Conservation (phyloP, 2,113 vertebrate genomes). For the Perognathus longimembris region DNA sequence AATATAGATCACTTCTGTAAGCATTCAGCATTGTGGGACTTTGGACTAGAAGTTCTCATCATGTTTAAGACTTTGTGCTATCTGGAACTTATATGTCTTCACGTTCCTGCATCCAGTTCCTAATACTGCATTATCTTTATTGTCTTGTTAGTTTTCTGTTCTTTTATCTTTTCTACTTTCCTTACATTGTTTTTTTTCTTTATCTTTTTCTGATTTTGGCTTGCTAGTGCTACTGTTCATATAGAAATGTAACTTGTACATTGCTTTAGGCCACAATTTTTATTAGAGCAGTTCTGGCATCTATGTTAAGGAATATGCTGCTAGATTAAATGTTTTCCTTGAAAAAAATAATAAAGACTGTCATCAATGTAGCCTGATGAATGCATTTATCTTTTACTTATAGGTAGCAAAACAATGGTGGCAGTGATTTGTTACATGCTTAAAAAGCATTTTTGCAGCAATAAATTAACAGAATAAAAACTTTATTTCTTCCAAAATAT, state of each 20-base stretch:
- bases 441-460: not conserved
- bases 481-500: not conserved
- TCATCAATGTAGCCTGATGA: not conserved
- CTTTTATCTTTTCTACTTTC: not conserved
- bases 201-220: not conserved
- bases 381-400: not conserved
- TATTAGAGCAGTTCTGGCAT: not conserved
- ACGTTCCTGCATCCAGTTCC: not conserved
- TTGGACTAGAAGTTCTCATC: not conserved
- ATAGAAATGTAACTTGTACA: not conserved
- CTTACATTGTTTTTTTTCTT: not conserved
- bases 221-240: not conserved
- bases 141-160: not conserved
- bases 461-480: slow-evolving; percentile 14
- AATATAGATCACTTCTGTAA: not conserved
- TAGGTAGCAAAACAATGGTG: not conserved
- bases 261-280: not conserved
- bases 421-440: not conserved
- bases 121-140: not conserved
- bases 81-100: not conserved
- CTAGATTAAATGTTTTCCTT: not conserved
- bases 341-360: not conserved
- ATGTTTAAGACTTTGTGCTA: not conserved
- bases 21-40: not conserved
- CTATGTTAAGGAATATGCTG: not conserved